phyloP scores from a whole-genome alignment of 37 sponge, comb jelly and placozoan genomes.

The Agelas oroides region DNA sequence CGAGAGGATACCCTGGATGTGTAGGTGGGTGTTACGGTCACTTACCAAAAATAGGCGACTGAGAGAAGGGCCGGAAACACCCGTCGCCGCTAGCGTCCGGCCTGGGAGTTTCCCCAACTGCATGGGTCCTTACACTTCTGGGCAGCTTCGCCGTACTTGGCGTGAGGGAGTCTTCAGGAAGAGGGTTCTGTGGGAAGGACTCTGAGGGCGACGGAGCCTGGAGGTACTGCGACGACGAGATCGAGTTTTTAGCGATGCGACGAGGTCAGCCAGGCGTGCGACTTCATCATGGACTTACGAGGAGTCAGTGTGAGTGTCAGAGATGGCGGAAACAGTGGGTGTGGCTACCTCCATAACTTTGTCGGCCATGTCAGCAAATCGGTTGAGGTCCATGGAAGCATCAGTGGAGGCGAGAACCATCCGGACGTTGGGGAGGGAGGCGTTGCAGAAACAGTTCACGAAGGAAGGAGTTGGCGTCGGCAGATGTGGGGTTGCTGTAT shows the following conservation, averaged over 20 bases:
- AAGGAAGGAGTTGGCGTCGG: too few species aligned
- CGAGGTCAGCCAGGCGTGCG: slow-evolving; percentile 24
- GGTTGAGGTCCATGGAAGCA: too few species aligned
- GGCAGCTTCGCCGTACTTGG: slow-evolving; percentile 23
- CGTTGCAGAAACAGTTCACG: too few species aligned
- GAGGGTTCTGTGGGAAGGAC: slow-evolving; percentile 12
- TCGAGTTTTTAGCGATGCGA: slow-evolving; percentile 16
- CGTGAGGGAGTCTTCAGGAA: slow-evolving; percentile 34
- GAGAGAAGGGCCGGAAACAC: too few species aligned
- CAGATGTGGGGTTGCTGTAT: too few species aligned
- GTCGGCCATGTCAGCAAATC: too few species aligned
- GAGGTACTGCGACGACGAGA: slow-evolving; percentile 11
- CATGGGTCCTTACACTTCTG: slow-evolving; percentile 40
- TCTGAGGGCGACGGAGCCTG: slow-evolving; percentile 7
- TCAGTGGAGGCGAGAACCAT: too few species aligned
- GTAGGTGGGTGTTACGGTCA: slow-evolving; percentile 3
- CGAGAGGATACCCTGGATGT: slow-evolving; percentile 18
- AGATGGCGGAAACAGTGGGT: too few species aligned
- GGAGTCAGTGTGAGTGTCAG: too few species aligned
- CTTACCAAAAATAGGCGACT: neutral
- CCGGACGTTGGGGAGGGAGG: too few species aligned
- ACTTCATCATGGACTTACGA: slow-evolving; percentile 17
- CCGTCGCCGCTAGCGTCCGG: slow-evolving; percentile 29
- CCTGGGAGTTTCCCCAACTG: slow-evolving; percentile 34
- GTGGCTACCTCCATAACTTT: too few species aligned